Evolutionary conservation across 1,140 invertebrate species (phyloP), one percentile per base, ranked within the genome.

Genomic region (Orussus abietinus): DNA sequence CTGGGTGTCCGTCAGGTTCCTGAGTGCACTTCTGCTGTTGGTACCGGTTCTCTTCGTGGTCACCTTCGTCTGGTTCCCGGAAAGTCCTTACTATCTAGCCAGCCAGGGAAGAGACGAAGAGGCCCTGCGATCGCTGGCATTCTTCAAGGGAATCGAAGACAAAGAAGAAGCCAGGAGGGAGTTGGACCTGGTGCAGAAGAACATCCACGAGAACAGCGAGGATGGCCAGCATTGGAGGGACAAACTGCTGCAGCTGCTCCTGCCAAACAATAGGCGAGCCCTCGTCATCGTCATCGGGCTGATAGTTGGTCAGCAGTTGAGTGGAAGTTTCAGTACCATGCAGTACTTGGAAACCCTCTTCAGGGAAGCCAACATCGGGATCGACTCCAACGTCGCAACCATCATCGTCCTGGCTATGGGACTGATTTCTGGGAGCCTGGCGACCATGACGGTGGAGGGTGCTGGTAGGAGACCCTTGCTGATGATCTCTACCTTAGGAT

Each of bases 321-420:
- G 82, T 38, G 85, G 88, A 0, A 87, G 85, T 33, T 87, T 86
- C 41, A 85, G 83, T 2, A 80, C 90, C 6, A 86, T 86, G 64
- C 83, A 86, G 19, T 90, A 88, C 50, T 74, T 86, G 0, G 80
- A 85, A 26, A 76, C 77, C 11, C 83, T 92, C 43, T 86, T 92
- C 51, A 72, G 79, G 5, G 63, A 74, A 31, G 75, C 80, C 2
- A 78, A 81, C 20, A 75, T 76, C 4, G 69, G 69, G 0, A 62
- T 82, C 4, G 66, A 76, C 7, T 51, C 74, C 2, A 65, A 77
- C 38, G 56, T 75, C 21, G 76, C 77, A 3, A 80, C 84, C 4
- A 84, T 90, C 22, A 64, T 90, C 15, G 80, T 90, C 31, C 81
- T 85, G 7, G 64, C 74, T 0, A 80, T 90, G 11, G 85, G 86